Evolutionary conservation across 2,797 vertebrate species (phyloP).

Genomic region (Mareca strepera): DNA sequence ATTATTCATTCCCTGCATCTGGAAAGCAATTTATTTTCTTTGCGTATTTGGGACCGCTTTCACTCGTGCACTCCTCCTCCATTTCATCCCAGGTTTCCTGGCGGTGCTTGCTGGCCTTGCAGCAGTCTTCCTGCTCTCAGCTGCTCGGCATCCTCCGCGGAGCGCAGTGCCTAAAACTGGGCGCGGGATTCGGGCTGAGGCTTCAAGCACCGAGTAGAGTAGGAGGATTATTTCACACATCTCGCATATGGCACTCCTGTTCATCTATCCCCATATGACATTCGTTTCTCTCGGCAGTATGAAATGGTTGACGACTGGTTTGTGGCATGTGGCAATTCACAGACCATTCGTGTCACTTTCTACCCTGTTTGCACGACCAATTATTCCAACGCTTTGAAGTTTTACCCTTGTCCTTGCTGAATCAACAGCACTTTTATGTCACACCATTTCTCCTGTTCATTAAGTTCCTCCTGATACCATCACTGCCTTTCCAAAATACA

Average conservation of each 20-base stretch:
- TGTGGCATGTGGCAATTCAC: conserved; percentile 9
- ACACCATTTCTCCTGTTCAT: neutral
- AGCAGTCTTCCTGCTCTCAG: neutral
- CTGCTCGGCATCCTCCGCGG: neutral
- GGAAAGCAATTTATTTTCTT: neutral
- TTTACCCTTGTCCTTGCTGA: conserved; percentile 1
- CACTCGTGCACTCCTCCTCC: neutral
- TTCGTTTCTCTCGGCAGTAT: conserved; percentile 12
- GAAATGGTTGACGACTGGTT: conserved; percentile 44
- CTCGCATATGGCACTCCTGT: conserved; percentile 52
- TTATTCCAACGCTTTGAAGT: neutral
- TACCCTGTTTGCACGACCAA: neutral
- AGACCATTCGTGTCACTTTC: neutral
- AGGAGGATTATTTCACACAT: conserved; percentile 64
- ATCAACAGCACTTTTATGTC: neutral
- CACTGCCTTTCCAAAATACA: neutral
- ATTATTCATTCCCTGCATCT: neutral
- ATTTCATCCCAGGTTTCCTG: neutral
- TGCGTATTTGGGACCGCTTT: neutral
- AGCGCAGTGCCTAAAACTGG: neutral
- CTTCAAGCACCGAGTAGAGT: conserved; percentile 36
- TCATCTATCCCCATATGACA: conserved; percentile 53
- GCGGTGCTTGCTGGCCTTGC: neutral
- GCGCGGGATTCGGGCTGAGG: conserved; percentile 13
- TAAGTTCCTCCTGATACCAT: neutral